phyloP scores from a whole-genome alignment of 2,888 invertebrate genomes.

The Cheilosia urbana region DNA sequence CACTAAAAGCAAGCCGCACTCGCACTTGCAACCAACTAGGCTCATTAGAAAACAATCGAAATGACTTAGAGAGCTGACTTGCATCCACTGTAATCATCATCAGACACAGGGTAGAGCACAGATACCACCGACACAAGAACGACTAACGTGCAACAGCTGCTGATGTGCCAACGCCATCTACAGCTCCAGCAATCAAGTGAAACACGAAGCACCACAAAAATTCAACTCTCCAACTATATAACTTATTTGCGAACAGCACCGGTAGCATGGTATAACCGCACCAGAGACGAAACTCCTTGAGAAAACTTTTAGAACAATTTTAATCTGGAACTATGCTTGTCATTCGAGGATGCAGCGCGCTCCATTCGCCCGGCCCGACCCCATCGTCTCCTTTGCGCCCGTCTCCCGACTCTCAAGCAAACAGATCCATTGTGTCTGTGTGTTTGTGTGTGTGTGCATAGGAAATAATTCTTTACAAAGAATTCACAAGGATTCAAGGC shows the following conservation, averaged over 20 bases:
- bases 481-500: conserved; percentile 64
- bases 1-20: background rate
- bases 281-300: conserved; percentile 59
- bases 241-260: background rate
- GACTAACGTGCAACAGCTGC: conserved; percentile 64
- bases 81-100: conserved; percentile 60
- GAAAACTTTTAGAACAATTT: conserved; percentile 71
- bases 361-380: background rate
- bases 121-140: conserved; percentile 52
- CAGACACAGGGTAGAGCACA: conserved; percentile 32
- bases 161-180: conserved; percentile 42
- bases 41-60: conserved; percentile 72
- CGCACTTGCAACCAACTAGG: conserved; percentile 43
- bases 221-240: conserved; percentile 27
- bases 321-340: conserved; percentile 73
- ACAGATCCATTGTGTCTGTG: conserved; percentile 2
- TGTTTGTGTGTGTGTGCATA: conserved; percentile 54
- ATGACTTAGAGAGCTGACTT: conserved; percentile 40
- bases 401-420: background rate
- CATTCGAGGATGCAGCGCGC: conserved; percentile 57
- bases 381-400: background rate
- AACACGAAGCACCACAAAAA: conserved; percentile 44
- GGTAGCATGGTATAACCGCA: background rate
- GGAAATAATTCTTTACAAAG: conserved; percentile 48
- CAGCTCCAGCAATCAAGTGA: conserved; percentile 42